Evolutionary conservation across 2,888 invertebrate species (phyloP), one percentile per base, ranked within the genome.

Genomic region (Limnephilus auricula): DNA sequence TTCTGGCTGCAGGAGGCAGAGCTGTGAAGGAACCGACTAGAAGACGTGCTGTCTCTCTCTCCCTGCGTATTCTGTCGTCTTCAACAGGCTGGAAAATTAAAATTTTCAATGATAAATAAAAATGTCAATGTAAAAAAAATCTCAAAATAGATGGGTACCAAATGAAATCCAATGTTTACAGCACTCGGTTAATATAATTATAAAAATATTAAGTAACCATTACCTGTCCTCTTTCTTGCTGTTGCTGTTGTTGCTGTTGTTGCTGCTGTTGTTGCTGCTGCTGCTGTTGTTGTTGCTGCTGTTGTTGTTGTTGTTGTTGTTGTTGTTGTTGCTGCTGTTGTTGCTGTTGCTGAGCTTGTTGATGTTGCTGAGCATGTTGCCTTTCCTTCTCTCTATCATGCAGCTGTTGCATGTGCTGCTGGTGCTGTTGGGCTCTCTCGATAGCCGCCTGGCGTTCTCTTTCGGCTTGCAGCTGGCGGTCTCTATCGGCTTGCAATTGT

Each of bases 241-340:
- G 90, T 25, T 91, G 92, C 32, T 91, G 90, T 30, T 94, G 94
- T 31, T 94, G 94, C 15, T 93, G 89, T 10, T 91, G 92, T 34
- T 94, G 94, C 31, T 94, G 94, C 9, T 93, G 93, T 79, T 93
- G 93, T 18, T 93, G 93, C 9, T 94, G 93, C 13, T 90, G 90
- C 25, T 91, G 92, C 15, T 89, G 92, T 34, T 90, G 94, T 32
- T 95, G 95, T 79, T 95, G 95, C 13, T 94, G 94, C 45, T 94
- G 94, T 50, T 95, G 94, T n/a, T 94, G 94, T 40, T 94, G 94
- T 25, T 95, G 94, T 82, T 95, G 94, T 93, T 93, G 94, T 86
- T 94, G 95, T 93, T 93, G 94, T 25, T 95, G 94, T 13, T 94
- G 94, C 93, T 88, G 94, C 90, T 92, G 94, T 15, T 92, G 92